Conservation (phyloP, 30 jellyfish, hydroid and myxozoan species). For the Chrysaora quinquecirrha region DNA sequence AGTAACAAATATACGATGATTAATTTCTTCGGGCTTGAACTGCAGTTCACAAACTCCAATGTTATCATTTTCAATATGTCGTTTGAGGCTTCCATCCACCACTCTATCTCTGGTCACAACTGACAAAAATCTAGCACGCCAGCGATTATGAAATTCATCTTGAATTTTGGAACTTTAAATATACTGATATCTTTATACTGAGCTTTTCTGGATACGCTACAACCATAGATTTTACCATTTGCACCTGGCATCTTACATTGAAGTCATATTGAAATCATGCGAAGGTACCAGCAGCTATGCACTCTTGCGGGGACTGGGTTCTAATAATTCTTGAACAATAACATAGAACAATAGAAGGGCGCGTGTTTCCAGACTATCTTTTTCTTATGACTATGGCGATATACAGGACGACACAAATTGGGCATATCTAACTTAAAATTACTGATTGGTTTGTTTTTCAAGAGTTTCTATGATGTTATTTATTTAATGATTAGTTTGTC, state of each 20-base stretch:
- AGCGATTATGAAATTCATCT: slow-evolving; percentile 36
- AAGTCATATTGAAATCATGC: background rate
- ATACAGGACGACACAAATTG: too few species aligned
- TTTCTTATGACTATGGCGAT: slow-evolving; percentile 49
- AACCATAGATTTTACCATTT: slow-evolving; percentile 55
- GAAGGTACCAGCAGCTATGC: slow-evolving; percentile 26
- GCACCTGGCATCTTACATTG: slow-evolving; percentile 42
- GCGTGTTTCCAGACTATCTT: slow-evolving; percentile 51
- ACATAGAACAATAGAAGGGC: slow-evolving; percentile 29
- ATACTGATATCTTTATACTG: slow-evolving; percentile 41
- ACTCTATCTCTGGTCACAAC: slow-evolving; percentile 57
- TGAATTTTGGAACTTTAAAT: slow-evolving; percentile 44
- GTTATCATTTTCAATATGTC: slow-evolving; percentile 28
- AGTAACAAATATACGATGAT: slow-evolving; percentile 27
- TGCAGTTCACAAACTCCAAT: slow-evolving; percentile 53
- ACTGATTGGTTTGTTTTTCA: too few species aligned
- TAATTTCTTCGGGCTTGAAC: slow-evolving; percentile 52
- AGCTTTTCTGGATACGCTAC: slow-evolving; percentile 52
- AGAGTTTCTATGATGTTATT: too few species aligned
- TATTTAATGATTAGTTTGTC: too few species aligned
- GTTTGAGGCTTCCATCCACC: slow-evolving; percentile 45
- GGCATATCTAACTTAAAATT: too few species aligned
- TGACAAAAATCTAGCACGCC: slow-evolving; percentile 56
- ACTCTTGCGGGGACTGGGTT: slow-evolving; percentile 57
- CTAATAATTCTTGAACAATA: slow-evolving; percentile 14